Evolutionary conservation across 2,888 invertebrate genomes (phyloP), one percentile per base, ranked within the genome.

Genomic region (Cosmopolites sordidus): DNA sequence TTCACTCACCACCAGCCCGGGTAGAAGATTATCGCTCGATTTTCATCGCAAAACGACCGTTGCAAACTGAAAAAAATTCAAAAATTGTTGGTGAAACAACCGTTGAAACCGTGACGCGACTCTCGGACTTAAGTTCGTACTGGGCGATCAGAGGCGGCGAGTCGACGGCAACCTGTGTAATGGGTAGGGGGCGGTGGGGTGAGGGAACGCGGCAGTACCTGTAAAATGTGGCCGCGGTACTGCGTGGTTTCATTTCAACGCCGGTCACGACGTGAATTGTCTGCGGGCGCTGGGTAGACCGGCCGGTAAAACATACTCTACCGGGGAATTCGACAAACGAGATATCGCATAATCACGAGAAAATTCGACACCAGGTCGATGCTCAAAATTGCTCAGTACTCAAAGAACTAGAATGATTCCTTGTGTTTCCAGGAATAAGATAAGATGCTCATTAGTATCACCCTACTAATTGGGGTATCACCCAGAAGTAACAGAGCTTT

Each of bases 81-180:
- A 16, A 16, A 40, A 16, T 56, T 48, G 53, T 54, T 58, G 58
- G 45, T 27, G 43, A 52, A 52, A 33, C n/a, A 52, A 49, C 49
- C 52, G 56, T 52, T 52, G 56, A 50, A 43, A 45, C 37, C 40
- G 53, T 58, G 52, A 58, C 61, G 57, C 60, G 58, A 50, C 8
- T 33, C 33, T 11, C 59, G 54, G 53, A 59, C 64, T 56, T 62
- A 58, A 54, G 61, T 62, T 64, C 62, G 58, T 59, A 62, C 64
- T 65, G 61, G 62, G 57, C 49, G 54, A 50, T 49, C 49, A 60
- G 62, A 58, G 60, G 58, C 60, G 59, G 60, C 58, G 53, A 60
- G 58, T 62, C 51, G 52, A 54, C 57, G 60, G 52, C 62, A 62
- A 64, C 62, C 62, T 62, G 62, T 53, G 61, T 47, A 50, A 39